These are phyloP conservation scores for Metacarcinus magister DNA, from an alignment of 2,888 invertebrate genomes.

Conservation along the genomic window DNA sequence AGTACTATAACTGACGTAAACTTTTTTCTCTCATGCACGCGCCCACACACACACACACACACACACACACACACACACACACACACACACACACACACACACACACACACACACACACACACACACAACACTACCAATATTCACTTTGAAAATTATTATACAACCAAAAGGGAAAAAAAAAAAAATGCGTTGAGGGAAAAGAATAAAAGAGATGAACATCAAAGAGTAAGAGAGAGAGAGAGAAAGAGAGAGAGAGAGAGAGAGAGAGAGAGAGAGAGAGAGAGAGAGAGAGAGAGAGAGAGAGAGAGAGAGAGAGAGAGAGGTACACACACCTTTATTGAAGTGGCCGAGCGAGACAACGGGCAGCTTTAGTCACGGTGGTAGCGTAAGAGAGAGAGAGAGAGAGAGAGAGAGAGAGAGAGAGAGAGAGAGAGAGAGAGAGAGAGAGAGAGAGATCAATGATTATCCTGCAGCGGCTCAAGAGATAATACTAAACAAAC, in stretches of 20 bases:
- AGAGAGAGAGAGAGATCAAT: constrained; percentile 48
- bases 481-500: neutral
- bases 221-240: neutral
- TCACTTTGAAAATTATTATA: too few relatives aligned
- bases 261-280: constrained; percentile 27
- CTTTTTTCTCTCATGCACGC: too few relatives aligned
- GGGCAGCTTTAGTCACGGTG: neutral
- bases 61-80: constrained; percentile 26
- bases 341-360: too few relatives aligned
- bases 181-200: neutral
- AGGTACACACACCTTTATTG: neutral
- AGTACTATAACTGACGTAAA: too few relatives aligned
- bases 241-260: neutral
- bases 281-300: neutral
- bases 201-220: neutral
- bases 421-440: constrained; percentile 17
- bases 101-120: constrained; percentile 26
- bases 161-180: too few relatives aligned
- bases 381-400: constrained; percentile 19
- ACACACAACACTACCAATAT: neutral
- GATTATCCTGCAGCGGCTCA: constrained; percentile 34
- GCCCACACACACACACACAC: neutral
- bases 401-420: constrained; percentile 19
- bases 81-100: constrained; percentile 26
- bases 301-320: neutral